These are phyloP conservation scores for Delphinapterus leucas DNA, from an alignment of 2,113 vertebrate genomes.

Conservation along the genomic window DNA sequence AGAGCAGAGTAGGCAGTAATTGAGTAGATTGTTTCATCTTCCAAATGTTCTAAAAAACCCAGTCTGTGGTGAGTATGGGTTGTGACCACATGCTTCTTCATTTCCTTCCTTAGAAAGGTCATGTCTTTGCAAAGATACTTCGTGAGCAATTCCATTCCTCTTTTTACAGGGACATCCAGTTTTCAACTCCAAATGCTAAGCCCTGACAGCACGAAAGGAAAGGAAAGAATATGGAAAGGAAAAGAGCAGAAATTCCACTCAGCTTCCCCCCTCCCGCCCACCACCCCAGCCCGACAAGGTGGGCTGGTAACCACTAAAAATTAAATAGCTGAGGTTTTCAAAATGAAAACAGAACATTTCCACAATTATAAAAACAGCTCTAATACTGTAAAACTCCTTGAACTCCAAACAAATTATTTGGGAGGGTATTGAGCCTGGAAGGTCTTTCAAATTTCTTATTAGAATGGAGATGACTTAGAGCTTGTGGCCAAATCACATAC, in stretches of 20 bases:
- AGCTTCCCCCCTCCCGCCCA: no score
- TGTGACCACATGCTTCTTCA: background rate
- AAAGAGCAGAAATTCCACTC: background rate
- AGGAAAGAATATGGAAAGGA: background rate
- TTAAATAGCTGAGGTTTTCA: background rate
- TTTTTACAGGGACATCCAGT: background rate
- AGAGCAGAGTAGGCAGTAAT: fast-evolving
- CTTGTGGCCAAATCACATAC: slow-evolving; percentile 52
- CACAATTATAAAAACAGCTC: background rate
- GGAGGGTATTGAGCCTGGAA: slow-evolving; percentile 46
- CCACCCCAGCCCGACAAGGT: background rate
- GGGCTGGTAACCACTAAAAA: background rate
- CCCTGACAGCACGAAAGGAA: background rate
- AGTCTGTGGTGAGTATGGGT: background rate
- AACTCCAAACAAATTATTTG: slow-evolving; percentile 54
- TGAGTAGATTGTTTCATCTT: background rate
- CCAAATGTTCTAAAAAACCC: background rate
- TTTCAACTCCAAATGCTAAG: background rate
- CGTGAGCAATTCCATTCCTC: background rate
- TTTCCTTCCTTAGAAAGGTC: background rate
- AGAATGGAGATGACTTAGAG: slow-evolving; percentile 59
- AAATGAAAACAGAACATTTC: background rate
- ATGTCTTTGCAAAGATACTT: background rate
- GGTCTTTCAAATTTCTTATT: slow-evolving; percentile 54
- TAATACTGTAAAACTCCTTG: background rate